phyloP scores from a whole-genome alignment of 2,888 invertebrate species.

The Zhengitettix transpicula region DNA sequence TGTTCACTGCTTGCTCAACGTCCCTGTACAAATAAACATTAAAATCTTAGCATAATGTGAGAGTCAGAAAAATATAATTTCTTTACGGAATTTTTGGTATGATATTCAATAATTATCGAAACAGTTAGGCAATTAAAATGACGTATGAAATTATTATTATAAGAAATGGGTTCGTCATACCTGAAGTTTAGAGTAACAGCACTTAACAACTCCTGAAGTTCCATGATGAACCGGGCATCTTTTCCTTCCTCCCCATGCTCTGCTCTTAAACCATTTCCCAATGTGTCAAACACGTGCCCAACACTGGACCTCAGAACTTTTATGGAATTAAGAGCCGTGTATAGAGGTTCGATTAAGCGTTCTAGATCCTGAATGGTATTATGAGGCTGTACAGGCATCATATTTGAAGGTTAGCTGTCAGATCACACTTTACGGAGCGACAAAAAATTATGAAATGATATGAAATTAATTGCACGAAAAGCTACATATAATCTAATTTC shows the following conservation, averaged over 20 bases:
- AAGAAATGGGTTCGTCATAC: constrained; percentile 23
- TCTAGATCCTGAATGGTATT: not conserved
- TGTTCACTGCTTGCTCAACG: constrained; percentile 59
- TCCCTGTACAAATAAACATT: constrained; percentile 36
- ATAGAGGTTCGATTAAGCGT: constrained; percentile 6
- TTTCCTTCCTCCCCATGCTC: constrained; percentile 40
- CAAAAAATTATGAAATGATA: too few species aligned
- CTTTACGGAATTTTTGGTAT: too few species aligned
- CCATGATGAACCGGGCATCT: constrained; percentile 33
- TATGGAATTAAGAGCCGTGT: constrained; percentile 54
- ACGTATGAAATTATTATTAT: not conserved
- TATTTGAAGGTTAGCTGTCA: not conserved
- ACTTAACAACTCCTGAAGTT: constrained; percentile 66
- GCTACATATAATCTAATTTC: too few species aligned
- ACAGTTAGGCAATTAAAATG: not conserved
- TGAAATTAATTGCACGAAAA: too few species aligned
- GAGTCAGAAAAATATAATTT: too few species aligned
- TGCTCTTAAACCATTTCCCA: constrained; percentile 63
- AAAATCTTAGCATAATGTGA: too few species aligned
- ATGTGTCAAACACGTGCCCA: constrained; percentile 66
- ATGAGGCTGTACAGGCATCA: not conserved
- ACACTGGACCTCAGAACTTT: constrained; percentile 68
- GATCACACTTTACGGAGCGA: too few species aligned
- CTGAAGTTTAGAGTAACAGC: constrained; percentile 65
- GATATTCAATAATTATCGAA: too few species aligned